A percentile compares a stretch with the other conserved stretches of the same genome.
Conservation (phyloP, 2,113 vertebrate species). For the Rutilus rutilus region DNA sequence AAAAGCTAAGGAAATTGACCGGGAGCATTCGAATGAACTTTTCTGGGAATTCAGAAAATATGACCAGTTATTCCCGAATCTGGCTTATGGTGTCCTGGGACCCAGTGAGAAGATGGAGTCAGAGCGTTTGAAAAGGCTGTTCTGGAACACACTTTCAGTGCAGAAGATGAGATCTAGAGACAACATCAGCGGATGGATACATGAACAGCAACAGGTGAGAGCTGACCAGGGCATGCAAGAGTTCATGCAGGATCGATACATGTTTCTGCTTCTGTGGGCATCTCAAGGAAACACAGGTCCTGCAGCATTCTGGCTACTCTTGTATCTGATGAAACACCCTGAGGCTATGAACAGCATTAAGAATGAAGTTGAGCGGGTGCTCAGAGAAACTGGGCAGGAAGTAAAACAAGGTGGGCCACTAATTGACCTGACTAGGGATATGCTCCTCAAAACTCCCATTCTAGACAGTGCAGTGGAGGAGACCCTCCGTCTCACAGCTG, state of each 20-base stretch:
- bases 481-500: constrained; percentile 79
- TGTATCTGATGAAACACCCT: constrained; percentile 86
- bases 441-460: constrained; percentile 78
- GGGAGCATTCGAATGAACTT: constrained; percentile 71
- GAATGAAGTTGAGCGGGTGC: constrained; percentile 76
- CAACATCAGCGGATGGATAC: constrained; percentile 85
- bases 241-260: constrained; percentile 80
- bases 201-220: constrained; percentile 69
- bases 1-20: constrained; percentile 72
- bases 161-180: constrained; percentile 72
- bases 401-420: constrained; percentile 61
- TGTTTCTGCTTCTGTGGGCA: constrained; percentile 91
- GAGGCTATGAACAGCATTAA: constrained; percentile 85
- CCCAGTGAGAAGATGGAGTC: constrained; percentile 76
- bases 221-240: constrained; percentile 65
- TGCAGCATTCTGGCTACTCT: constrained; percentile 87
- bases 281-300: constrained; percentile 91
- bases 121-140: constrained; percentile 73
- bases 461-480: constrained; percentile 91
- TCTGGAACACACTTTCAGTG: constrained; percentile 80
- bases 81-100: constrained; percentile 78
- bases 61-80: constrained; percentile 83
- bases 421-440: constrained; percentile 72
- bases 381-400: constrained; percentile 73
- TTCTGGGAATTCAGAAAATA: constrained; percentile 80